Percentiles rank a stretch among this genome's conserved stretches.
These are phyloP conservation scores for Philaenus spumarius DNA, from an alignment of 1,140 invertebrate species.

Conservation along the genomic window DNA sequence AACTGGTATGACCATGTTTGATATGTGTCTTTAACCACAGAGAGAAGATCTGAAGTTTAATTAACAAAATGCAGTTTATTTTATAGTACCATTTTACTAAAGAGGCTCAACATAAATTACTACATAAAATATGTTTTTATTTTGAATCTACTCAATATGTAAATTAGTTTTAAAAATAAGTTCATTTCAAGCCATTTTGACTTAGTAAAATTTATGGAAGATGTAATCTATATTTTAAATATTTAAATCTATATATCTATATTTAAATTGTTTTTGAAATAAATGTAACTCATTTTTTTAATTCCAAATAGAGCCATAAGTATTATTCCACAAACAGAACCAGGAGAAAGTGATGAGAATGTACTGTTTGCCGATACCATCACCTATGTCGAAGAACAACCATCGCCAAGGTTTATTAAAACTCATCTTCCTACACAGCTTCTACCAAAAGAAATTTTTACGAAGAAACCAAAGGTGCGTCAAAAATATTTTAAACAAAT, in stretches of 20 bases:
- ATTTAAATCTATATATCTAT: background rate
- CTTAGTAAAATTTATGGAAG: too few relatives aligned
- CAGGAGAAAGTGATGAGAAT: conserved; percentile 22
- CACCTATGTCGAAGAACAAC: conserved; percentile 21
- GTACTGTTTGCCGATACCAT: conserved; percentile 27
- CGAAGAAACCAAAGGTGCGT: conserved; percentile 32
- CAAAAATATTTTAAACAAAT: background rate
- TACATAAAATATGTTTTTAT: too few relatives aligned
- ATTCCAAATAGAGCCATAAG: conserved; percentile 22
- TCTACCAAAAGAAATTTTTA: conserved; percentile 36
- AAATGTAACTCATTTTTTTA: background rate
- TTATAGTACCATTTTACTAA: too few relatives aligned
- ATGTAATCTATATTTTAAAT: background rate
- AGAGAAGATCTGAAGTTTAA: too few relatives aligned
- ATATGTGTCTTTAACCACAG: too few relatives aligned
- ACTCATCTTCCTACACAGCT: conserved; percentile 42
- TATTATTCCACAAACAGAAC: conserved; percentile 23
- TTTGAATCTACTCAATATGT: too few relatives aligned
- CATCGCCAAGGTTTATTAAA: conserved; percentile 37
- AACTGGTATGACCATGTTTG: too few relatives aligned
- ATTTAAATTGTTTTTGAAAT: background rate
- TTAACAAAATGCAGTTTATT: too few relatives aligned
- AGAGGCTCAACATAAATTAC: too few relatives aligned
- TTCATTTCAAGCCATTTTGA: too few relatives aligned
- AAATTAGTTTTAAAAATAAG: too few relatives aligned